Evolutionary conservation across 2,797 vertebrate genomes (phyloP), one percentile per base, ranked within the genome.

Genomic region (Potorous gilbertii): DNA sequence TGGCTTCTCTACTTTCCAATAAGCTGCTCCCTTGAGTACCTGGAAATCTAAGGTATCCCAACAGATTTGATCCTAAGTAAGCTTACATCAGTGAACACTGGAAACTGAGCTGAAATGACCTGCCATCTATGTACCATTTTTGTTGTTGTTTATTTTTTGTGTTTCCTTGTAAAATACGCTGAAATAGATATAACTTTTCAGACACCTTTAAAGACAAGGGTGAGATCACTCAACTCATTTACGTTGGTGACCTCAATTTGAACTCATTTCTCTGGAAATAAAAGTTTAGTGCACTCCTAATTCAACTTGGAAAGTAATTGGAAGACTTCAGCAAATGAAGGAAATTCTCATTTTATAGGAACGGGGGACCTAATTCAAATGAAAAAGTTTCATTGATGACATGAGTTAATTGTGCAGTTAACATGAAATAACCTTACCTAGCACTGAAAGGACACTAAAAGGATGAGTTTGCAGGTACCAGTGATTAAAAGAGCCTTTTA

Each of bases 251-350:
- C 96, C 97, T 97, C 96, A 96, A 90, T 74, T 96, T 98, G 97
- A 98, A 97, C 97, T 97, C 97, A 96, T 97, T 98, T 98, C 96
- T 96, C 94, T 96, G 96, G 95, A 97, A 97, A 97, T 98, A 97
- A 98, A 97, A 97, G 97, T 98, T 98, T 97, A 98, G 96, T 97
- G 90, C 57, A 96, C 92, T 96, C 97, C 96, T 96, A 97, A 97
- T 97, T 97, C 97, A 97, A 98, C 94, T 96, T 97, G 95, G 96
- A 97, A 96, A 97, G 97, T 97, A 98, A 98, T 97, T 98, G 95
- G 87, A 97, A 98, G 95, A 96, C 97, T 98, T 97, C 92, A 90
- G 93, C 92, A 98, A 98, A 98, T 97, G 96, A 98, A 91, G 92
- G 95, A 97, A 98, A 97, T 96, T 98, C 97, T 97, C 97, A 98